A percentile compares a stretch with the other conserved stretches of the same genome.
These are phyloP conservation scores for Rugalucina vietnamica DNA, from an alignment of 2,888 invertebrate genomes.

Conservation along the genomic window DNA sequence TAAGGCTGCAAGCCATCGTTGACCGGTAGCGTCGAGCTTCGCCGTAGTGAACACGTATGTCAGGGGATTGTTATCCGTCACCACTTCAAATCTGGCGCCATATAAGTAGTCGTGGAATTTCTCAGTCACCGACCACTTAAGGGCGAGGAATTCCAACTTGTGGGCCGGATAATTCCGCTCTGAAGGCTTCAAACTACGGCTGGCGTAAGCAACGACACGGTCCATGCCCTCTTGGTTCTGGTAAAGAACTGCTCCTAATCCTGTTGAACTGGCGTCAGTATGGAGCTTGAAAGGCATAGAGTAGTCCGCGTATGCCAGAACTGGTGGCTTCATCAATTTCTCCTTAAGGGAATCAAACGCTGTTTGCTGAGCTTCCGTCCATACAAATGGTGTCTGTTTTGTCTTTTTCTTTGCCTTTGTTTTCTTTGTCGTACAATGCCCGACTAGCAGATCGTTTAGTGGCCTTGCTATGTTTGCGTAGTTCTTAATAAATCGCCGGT, in stretches of 20 bases:
- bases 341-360: constrained; percentile 11
- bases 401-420: neutral
- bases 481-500: neutral
- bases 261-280: constrained; percentile 35
- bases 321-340: constrained; percentile 3
- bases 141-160: no score
- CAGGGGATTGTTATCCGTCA: constrained; percentile 51
- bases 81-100: constrained; percentile 24
- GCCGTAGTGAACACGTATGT: constrained; percentile 44
- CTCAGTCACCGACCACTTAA: constrained; percentile 50
- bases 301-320: constrained; percentile 24
- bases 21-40: neutral
- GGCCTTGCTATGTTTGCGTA: neutral
- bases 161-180: constrained; percentile 45
- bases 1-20: neutral
- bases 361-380: neutral
- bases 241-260: constrained; percentile 46
- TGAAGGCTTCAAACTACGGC: constrained; percentile 20
- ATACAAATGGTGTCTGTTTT: neutral
- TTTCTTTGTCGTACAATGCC: neutral
- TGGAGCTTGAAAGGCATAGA: constrained; percentile 38
- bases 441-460: neutral
- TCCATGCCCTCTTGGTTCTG: constrained; percentile 29
- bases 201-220: constrained; percentile 38
- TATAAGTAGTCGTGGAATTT: constrained; percentile 47